Base-by-base conservation (phyloP, 2,888 invertebrate genomes). In the Operophtera brumata region DNA sequence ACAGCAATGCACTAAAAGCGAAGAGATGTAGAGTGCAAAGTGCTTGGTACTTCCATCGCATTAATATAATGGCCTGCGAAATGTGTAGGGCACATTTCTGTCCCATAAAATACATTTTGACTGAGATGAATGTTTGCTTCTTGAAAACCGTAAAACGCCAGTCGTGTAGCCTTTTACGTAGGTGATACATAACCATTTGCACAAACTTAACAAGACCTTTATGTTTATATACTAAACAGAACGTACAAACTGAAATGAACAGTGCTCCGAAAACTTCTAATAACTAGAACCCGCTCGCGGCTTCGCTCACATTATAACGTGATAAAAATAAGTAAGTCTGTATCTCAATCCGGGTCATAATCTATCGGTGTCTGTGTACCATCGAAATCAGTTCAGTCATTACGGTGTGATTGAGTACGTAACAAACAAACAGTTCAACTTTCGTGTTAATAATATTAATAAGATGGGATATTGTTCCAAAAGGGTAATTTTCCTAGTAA, bases 31-130 rank as follows among this genome's bases (percentile, higher is more conserved):
- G 48, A 43, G 49, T 45, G 54, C 54, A 40, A 59, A 39, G 59
- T 54, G 20, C 20, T 20, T 3, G 50, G 45, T 58, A 55, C 53
- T 54, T 50, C 28, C 41, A 52, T 52, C 43, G 46, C 63, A 57
- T 56, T 61, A 58, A 65, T 71, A 72, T 70, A 73, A 72, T 70
- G 60, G 61, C 65, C 58, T 59, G 54, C 61, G 61, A 69, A 72
- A 71, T 73, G 69, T 70, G 41, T 28, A 46, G 35, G 48, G 40
- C 42, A 46, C 54, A 70, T 66, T 64, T 65, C 61, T 60, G 62
- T 64, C 61, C 64, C 69, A 70, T 75, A 71, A 80, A 80, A 73
- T 73, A 73, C 69, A 77, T 80, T 78, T 80, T 79, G 62, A 75
- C 64, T 70, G 68, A 75, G 75, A 81, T 67, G 75, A 75, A 80